Evolutionary conservation across 2,797 vertebrate genomes (phyloP).

Genomic region (Bradypodion ventrale): DNA sequence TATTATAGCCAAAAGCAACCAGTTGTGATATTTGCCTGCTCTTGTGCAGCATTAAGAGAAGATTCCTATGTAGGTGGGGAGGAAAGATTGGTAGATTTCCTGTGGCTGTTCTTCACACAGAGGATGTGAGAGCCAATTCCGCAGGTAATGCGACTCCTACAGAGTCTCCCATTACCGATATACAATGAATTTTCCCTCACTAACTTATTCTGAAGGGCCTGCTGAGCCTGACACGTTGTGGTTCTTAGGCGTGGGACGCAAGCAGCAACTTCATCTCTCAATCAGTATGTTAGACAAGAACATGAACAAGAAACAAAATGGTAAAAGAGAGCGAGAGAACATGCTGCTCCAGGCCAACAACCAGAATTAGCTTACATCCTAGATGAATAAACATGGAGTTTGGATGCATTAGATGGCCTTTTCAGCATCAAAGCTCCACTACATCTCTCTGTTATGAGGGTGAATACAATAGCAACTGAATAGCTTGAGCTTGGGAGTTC

Average conservation of each 20-base stretch:
- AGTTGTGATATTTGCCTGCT: conserved; percentile 13
- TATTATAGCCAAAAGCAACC: conserved; percentile 3
- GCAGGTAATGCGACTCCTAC: background rate
- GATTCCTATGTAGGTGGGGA: background rate
- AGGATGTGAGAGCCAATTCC: background rate
- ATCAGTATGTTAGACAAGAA: conserved; percentile 36
- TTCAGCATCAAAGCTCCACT: background rate
- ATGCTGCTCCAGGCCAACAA: conserved; percentile 1
- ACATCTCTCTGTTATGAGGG: background rate
- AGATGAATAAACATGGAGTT: background rate
- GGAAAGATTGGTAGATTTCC: background rate
- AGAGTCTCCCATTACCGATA: background rate
- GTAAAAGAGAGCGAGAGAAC: conserved; percentile 3
- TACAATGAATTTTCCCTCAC: background rate
- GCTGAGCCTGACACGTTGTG: conserved; percentile 27
- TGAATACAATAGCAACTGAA: background rate
- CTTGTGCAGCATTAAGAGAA: conserved; percentile 9
- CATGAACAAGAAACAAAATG: conserved; percentile 1
- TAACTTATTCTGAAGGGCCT: conserved; percentile 17
- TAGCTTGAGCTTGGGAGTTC: background rate
- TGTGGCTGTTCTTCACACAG: background rate
- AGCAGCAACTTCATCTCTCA: conserved; percentile 9
- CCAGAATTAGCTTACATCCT: background rate
- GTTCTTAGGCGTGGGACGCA: background rate
- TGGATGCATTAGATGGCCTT: background rate